Conservation (phyloP, 2,797 vertebrate genomes). For the Spatula clypeata region DNA sequence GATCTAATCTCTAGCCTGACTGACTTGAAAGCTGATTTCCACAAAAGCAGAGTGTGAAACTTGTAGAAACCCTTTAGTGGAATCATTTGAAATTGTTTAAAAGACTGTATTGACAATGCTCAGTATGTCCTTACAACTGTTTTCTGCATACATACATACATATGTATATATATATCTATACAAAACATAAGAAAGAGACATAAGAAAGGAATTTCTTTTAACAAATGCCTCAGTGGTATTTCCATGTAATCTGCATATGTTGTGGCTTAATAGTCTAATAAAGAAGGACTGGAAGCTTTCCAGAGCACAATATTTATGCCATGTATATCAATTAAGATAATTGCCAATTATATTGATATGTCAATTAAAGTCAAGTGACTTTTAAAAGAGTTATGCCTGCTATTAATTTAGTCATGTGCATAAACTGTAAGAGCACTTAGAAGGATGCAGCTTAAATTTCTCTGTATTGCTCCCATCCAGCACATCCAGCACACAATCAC, state of each 20-base stretch:
- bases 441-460: constrained; percentile 34
- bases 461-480: neutral
- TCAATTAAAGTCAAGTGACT: constrained; percentile 77
- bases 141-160: constrained; percentile 19
- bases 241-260: constrained; percentile 69
- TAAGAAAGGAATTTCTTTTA: constrained; percentile 59
- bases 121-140: neutral
- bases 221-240: constrained; percentile 60
- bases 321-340: constrained; percentile 74
- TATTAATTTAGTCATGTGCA: constrained; percentile 54
- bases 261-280: constrained; percentile 70
- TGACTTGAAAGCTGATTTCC: constrained; percentile 80
- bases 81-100: constrained; percentile 66
- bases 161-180: neutral
- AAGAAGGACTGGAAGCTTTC: constrained; percentile 69
- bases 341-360: constrained; percentile 77
- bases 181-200: constrained; percentile 19
- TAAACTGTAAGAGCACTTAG: constrained; percentile 33
- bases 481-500: neutral
- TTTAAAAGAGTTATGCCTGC: constrained; percentile 69
- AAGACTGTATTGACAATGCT: constrained; percentile 55
- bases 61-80: constrained; percentile 71
- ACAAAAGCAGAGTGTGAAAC: constrained; percentile 79
- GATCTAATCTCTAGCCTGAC: constrained; percentile 85
- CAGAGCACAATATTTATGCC: constrained; percentile 64